Conservation (phyloP, 2,113 vertebrate species). For the Cathartes aura region DNA sequence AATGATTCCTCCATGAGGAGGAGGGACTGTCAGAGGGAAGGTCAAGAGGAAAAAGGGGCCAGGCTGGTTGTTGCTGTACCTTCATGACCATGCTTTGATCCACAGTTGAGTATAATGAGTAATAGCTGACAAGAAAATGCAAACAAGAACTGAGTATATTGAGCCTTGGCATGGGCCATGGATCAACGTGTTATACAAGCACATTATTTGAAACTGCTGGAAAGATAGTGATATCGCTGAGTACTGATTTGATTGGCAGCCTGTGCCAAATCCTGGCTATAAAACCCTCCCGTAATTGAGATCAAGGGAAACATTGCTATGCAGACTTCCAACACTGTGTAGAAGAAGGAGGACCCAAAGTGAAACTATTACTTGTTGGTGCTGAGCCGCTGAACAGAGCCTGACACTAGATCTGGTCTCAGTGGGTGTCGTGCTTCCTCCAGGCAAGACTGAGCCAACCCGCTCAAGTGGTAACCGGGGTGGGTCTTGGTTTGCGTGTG, state of each 20-base stretch:
- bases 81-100: neutral
- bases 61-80: neutral
- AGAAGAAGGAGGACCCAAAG: neutral
- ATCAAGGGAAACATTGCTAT: neutral
- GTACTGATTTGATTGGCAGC: neutral
- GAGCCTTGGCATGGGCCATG: neutral
- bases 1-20: neutral
- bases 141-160: neutral
- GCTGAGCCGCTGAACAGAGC: neutral
- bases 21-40: neutral
- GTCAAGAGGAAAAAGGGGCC: neutral
- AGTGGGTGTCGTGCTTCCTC: accelerated
- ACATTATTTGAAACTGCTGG: neutral
- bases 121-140: neutral
- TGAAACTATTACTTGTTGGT: neutral
- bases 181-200: neutral
- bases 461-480: neutral
- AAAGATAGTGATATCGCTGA: neutral
- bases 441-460: neutral
- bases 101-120: neutral
- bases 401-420: neutral
- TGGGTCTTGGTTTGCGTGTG: neutral
- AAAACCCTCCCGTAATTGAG: neutral
- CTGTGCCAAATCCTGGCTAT: neutral
- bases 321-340: neutral